Evolutionary conservation across 1,140 invertebrate species (phyloP).

Genomic region (Drosophila seguyi): DNA sequence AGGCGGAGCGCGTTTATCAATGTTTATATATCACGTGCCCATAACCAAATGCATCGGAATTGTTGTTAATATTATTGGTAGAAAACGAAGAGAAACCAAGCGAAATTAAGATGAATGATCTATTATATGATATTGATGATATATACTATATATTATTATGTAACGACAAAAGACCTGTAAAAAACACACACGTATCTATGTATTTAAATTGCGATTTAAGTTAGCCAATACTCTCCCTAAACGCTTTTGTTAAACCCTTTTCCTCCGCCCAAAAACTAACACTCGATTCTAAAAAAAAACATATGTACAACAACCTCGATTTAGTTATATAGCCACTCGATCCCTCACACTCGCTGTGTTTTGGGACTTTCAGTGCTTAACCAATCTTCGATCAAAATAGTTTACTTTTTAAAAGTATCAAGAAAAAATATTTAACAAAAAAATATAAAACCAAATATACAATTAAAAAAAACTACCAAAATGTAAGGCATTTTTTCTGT

Average conservation of each 20-base stretch:
- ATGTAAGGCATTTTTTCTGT: neutral
- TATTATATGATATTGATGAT: slow-evolving; percentile 53
- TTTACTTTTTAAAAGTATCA: slow-evolving; percentile 78
- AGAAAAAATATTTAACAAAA: slow-evolving; percentile 39
- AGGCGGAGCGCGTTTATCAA: slow-evolving; percentile 64
- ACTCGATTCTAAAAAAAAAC: slow-evolving; percentile 3
- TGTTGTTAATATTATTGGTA: slow-evolving; percentile 80
- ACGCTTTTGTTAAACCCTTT: slow-evolving; percentile 62
- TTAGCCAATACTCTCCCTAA: slow-evolving; percentile 61
- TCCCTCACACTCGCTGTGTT: slow-evolving; percentile 36
- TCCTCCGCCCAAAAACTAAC: slow-evolving; percentile 28
- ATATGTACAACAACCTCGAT: slow-evolving; percentile 23
- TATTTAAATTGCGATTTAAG: slow-evolving; percentile 73
- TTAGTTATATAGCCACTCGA: slow-evolving; percentile 41
- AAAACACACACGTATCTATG: slow-evolving; percentile 51
- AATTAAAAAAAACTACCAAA: slow-evolving; percentile 48
- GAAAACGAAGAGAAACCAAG: slow-evolving; percentile 19
- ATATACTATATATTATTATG: slow-evolving; percentile 31
- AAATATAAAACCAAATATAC: slow-evolving; percentile 70
- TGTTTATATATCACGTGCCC: slow-evolving; percentile 60
- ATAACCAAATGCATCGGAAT: slow-evolving; percentile 67
- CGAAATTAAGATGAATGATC: slow-evolving; percentile 34
- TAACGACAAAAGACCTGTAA: slow-evolving; percentile 78
- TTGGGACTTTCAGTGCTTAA: slow-evolving; percentile 55
- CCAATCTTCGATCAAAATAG: slow-evolving; percentile 69